These are phyloP conservation scores for Microctonus aethiopoides DNA, from an alignment of 2,888 invertebrate genomes.

Conservation along the genomic window DNA sequence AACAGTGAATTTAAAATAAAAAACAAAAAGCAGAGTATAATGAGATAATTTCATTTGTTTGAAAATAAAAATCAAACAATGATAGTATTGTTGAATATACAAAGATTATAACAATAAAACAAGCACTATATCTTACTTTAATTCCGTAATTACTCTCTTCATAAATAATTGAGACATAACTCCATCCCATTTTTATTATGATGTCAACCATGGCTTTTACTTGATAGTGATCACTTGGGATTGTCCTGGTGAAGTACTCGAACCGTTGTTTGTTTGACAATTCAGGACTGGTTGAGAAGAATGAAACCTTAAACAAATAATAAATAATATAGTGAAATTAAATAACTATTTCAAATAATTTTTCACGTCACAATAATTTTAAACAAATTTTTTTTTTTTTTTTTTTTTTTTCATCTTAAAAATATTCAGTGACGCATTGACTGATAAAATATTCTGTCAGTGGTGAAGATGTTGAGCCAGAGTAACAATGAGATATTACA, in stretches of 20 bases:
- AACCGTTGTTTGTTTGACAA: slow-evolving; percentile 94
- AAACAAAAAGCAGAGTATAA: no score
- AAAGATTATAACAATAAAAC: not conserved
- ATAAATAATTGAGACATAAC: slow-evolving; percentile 94
- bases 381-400: not conserved
- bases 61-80: not conserved
- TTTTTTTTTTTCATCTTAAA: not conserved
- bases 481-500: not conserved
- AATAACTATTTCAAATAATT: no score
- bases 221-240: slow-evolving; percentile 94
- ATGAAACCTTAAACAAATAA: slow-evolving; percentile 81
- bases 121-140: slow-evolving; percentile 73
- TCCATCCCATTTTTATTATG: slow-evolving; percentile 87
- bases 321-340: no score
- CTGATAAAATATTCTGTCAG: not conserved
- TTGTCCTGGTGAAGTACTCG: slow-evolving; percentile 93
- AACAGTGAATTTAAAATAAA: no score
- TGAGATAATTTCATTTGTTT: no score
- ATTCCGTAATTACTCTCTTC: slow-evolving; percentile 97
- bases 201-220: slow-evolving; percentile 96
- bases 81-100: not conserved
- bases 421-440: not conserved
- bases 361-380: no score
- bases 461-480: not conserved
- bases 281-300: slow-evolving; percentile 95